Evolutionary conservation across 2,797 vertebrate genomes (phyloP), one percentile per base, ranked within the genome.

Genomic region (Girardinus metallicus): DNA sequence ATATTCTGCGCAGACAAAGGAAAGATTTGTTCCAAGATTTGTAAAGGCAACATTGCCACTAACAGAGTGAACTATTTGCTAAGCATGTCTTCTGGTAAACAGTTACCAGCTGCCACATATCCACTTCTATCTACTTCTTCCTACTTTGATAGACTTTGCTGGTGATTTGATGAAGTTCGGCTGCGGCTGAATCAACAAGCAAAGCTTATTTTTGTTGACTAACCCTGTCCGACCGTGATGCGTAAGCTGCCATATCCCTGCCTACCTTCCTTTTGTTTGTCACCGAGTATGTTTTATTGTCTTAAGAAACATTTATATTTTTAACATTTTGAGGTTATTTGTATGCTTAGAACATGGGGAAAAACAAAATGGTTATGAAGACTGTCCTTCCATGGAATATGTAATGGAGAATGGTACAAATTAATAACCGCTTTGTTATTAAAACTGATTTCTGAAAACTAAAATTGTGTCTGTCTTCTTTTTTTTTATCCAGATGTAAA

Each of bases 251-350:
- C 89, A 85, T 94, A 92, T 88, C 92, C 95, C 94, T 94, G 94
- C 93, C 94, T 89, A 84, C 93, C 89, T 89, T 91, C 90, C 78
- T 73, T 88, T 79, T 73, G 87, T 76, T 86, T 92, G 85, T 91
- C 87, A 87, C 88, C 78, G 79, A 85, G 77, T 89, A 78, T 90
- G 89, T 92, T 89, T 91, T 93, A 90, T 89, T 92, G 94, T 96
- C 90, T 92, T 93, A 93, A 95, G 91, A 94, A 94, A 90, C 91
- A 87, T 95, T 96, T 95, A 95, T 95, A 95, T 96, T 95, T 96
- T 94, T 95, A 96, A 95, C 91, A 92, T 94, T 92, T 94, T 93
- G 91, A 87, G 85, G 94, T 95, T 91, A 92, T 94, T 96, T 95
- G 94, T 95, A 94, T 94, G 87, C 88, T 89, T 92, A 83, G 92